A percentile compares a stretch with the other conserved stretches of the same genome.
Conservation (phyloP, 2,888 invertebrate species). For the Zeuzera pyrina region DNA sequence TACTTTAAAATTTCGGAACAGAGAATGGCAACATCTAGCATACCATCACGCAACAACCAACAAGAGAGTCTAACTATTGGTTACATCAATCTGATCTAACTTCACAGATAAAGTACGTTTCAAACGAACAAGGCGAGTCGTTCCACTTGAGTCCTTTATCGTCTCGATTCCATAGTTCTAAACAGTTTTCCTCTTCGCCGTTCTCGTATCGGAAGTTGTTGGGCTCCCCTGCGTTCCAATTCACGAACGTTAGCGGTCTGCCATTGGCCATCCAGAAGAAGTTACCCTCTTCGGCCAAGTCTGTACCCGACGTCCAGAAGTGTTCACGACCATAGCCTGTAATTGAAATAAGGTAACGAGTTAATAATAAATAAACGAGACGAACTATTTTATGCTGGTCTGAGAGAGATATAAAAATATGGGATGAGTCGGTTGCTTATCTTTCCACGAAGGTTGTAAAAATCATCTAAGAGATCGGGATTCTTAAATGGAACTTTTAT, state of each 20-base stretch:
- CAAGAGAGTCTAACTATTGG: too few relatives aligned
- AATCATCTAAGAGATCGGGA: too few relatives aligned
- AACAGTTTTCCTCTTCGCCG: conserved; percentile 93
- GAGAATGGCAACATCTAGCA: too few relatives aligned
- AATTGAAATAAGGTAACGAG: too few relatives aligned
- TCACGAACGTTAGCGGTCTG: conserved; percentile 89
- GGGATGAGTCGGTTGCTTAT: too few relatives aligned
- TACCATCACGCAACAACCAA: too few relatives aligned
- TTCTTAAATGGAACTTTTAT: too few relatives aligned
- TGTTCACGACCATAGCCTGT: conserved; percentile 90
- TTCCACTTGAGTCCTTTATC: conserved; percentile 95
- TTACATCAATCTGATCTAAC: conserved; percentile 75
- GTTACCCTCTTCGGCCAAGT: conserved; percentile 90
- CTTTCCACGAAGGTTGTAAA: too few relatives aligned
- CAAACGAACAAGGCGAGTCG: conserved; percentile 94
- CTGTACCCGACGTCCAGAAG: conserved; percentile 95
- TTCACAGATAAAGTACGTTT: conserved; percentile 94
- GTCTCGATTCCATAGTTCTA: conserved; percentile 93
- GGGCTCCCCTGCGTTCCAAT: conserved; percentile 95
- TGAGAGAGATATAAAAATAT: too few relatives aligned
- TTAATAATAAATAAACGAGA: too few relatives aligned
- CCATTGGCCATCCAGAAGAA: conserved; percentile 97
- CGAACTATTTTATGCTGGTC: too few relatives aligned
- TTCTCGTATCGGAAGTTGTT: conserved; percentile 95
- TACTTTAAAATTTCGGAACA: too few relatives aligned